Conservation (phyloP, 2,797 vertebrate species). For the Myotis myotis region DNA sequence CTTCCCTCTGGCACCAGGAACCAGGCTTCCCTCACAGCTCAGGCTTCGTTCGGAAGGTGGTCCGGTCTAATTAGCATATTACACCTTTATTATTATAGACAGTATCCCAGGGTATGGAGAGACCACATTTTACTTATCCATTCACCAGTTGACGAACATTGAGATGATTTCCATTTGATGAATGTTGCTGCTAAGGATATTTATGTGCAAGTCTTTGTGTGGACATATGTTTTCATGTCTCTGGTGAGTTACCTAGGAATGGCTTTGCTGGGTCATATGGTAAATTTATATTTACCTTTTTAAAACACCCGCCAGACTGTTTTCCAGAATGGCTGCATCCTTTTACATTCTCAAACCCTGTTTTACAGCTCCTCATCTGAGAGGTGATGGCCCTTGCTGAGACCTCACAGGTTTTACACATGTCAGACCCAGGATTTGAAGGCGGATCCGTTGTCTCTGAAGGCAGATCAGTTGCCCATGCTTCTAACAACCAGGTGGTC, state of each 20-base stretch:
- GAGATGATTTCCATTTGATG: neutral
- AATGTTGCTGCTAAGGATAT: neutral
- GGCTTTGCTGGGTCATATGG: neutral
- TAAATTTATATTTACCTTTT: neutral
- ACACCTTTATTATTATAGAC: too few relatives aligned
- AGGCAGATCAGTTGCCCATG: neutral
- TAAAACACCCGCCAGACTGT: neutral
- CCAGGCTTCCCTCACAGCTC: too few relatives aligned
- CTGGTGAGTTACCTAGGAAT: neutral
- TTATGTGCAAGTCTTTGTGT: neutral
- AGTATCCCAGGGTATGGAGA: neutral
- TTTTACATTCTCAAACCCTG: neutral
- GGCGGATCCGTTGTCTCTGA: neutral
- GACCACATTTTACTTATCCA: neutral
- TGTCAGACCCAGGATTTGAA: neutral
- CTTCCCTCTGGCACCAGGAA: too few relatives aligned
- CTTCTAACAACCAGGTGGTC: neutral
- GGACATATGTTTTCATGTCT: neutral
- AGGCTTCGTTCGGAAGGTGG: too few relatives aligned
- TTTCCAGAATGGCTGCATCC: neutral
- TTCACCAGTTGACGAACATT: neutral
- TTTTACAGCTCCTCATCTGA: neutral
- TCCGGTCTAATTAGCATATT: too few relatives aligned
- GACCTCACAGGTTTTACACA: neutral
- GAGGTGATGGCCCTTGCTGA: neutral